These are phyloP conservation scores for Pseudobourletiella spinata DNA, from an alignment of 1,140 invertebrate species.

Conservation along the genomic window DNA sequence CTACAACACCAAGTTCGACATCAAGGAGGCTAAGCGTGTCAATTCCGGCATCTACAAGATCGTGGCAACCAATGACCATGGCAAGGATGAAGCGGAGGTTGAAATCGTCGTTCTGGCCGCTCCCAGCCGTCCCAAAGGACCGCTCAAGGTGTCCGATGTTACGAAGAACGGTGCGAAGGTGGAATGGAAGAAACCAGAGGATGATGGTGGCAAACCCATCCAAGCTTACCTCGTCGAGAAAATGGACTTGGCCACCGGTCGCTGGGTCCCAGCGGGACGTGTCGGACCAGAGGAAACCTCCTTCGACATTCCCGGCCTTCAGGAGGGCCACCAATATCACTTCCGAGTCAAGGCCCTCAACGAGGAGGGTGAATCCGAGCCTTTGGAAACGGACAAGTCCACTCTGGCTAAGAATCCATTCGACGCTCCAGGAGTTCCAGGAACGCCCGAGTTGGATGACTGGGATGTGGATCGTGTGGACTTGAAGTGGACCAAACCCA, in stretches of 20 bases:
- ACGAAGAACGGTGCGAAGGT: conserved; percentile 86
- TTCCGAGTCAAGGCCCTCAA: conserved; percentile 97
- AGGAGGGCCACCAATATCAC: conserved; percentile 89
- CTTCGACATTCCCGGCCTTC: conserved; percentile 73
- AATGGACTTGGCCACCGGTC: conserved; percentile 81
- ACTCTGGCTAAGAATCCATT: conserved; percentile 90
- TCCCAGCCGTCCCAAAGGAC: conserved; percentile 76
- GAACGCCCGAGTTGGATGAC: conserved; percentile 55
- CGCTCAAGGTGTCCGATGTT: conserved; percentile 84
- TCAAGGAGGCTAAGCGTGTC: conserved; percentile 69
- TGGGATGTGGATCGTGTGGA: conserved; percentile 89
- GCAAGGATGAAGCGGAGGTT: conserved; percentile 84
- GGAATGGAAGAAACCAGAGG: conserved; percentile 90
- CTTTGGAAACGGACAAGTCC: conserved; percentile 73
- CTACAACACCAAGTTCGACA: conserved; percentile 84
- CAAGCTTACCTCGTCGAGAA: conserved; percentile 95
- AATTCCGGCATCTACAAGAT: conserved; percentile 87
- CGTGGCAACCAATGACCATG: conserved; percentile 81
- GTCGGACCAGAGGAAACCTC: conserved; percentile 65
- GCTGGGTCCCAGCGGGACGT: conserved; percentile 85
- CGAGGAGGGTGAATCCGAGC: conserved; percentile 94
- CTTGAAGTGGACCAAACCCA: conserved; percentile 86
- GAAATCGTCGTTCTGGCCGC: conserved; percentile 82
- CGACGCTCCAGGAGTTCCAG: conserved; percentile 60
- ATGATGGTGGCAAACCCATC: conserved; percentile 95